A percentile compares a stretch with the other conserved stretches of the same genome.
Conservation (phyloP, 2,797 vertebrate species). For the Phylloscopus collybita region DNA sequence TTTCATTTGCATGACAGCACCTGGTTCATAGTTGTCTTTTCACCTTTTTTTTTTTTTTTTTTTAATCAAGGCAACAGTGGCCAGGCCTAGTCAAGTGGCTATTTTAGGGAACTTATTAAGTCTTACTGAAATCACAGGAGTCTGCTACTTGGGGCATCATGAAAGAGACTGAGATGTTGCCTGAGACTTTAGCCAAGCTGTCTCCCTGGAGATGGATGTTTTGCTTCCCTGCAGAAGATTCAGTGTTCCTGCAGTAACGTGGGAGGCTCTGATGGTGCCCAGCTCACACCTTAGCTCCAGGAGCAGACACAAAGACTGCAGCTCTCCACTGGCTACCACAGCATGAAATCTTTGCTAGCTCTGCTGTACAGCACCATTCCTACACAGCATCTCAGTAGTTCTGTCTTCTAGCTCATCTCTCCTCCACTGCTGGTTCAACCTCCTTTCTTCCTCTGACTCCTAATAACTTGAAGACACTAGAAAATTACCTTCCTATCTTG, state of each 20-base stretch:
- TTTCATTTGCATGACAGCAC: background rate
- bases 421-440: background rate
- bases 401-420: background rate
- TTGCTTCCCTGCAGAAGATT: background rate
- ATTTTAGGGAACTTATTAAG: slow-evolving; percentile 20
- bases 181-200: background rate
- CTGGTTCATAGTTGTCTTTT: background rate
- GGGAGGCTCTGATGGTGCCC: background rate
- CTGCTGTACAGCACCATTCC: background rate
- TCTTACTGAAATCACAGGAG: slow-evolving; percentile 13
- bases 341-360: background rate
- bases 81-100: background rate
- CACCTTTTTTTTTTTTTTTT: background rate
- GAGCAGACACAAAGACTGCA: background rate
- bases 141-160: background rate
- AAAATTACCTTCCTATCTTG: background rate
- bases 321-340: background rate
- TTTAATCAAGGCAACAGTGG: slow-evolving; percentile 9
- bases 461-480: background rate
- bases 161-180: background rate
- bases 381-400: background rate
- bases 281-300: background rate
- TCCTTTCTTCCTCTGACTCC: background rate
- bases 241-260: background rate
- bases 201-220: slow-evolving; percentile 13